These are phyloP conservation scores for Thunnus thynnus DNA, from an alignment of 2,113 vertebrate species.

Conservation along the genomic window DNA sequence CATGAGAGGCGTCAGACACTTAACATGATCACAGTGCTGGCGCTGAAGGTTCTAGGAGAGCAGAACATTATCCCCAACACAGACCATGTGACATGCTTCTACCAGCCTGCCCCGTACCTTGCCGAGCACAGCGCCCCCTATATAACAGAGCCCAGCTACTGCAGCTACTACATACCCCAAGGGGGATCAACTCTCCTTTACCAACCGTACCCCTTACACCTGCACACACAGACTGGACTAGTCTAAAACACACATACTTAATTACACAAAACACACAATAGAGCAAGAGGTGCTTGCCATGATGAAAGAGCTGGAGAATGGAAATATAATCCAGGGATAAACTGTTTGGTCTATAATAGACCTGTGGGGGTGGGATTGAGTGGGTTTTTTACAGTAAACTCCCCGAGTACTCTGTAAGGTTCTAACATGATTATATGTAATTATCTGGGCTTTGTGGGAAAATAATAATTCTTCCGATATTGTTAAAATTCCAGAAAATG, in stretches of 20 bases:
- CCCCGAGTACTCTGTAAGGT: slow-evolving; percentile 62
- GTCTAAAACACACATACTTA: slow-evolving; percentile 79
- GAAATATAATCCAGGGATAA: slow-evolving; percentile 72
- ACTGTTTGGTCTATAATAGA: slow-evolving; percentile 79
- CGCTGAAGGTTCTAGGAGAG: slow-evolving; percentile 94
- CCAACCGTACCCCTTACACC: slow-evolving; percentile 89
- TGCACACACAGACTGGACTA: slow-evolving; percentile 88
- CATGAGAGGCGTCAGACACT: slow-evolving; percentile 93
- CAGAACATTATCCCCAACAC: slow-evolving; percentile 95
- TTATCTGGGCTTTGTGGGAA: slow-evolving; percentile 76
- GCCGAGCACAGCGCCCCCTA: slow-evolving; percentile 90
- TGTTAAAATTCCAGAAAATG: slow-evolving; percentile 76
- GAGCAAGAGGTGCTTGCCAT: slow-evolving; percentile 42
- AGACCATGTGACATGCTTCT: slow-evolving; percentile 94
- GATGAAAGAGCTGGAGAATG: slow-evolving; percentile 54
- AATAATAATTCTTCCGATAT: slow-evolving; percentile 78
- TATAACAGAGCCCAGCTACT: slow-evolving; percentile 90
- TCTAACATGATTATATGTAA: slow-evolving; percentile 77
- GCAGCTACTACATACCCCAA: slow-evolving; percentile 90
- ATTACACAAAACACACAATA: slow-evolving; percentile 45
- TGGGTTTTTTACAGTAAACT: slow-evolving; percentile 71
- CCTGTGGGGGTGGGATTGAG: slow-evolving; percentile 65
- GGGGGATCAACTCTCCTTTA: slow-evolving; percentile 89
- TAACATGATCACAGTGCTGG: slow-evolving; percentile 95
- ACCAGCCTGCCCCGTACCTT: slow-evolving; percentile 94